Conservation (phyloP, 2,113 vertebrate genomes). For the Cacatua alba region DNA sequence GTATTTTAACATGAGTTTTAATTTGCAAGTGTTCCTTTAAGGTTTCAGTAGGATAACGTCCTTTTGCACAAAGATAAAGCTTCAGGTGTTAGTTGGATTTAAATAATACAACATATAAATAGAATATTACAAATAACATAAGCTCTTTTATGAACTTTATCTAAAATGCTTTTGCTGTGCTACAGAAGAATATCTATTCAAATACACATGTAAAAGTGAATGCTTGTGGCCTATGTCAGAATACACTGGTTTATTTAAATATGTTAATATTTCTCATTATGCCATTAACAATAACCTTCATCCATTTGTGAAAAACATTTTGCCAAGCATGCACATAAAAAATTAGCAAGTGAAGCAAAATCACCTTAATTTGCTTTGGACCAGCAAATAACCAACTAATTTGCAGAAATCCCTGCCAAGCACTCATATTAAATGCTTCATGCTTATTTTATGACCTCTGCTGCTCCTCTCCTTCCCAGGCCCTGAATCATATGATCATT, state of each 20-base stretch:
- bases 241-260: conserved; percentile 83
- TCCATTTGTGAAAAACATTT: conserved; percentile 92
- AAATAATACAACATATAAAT: not conserved
- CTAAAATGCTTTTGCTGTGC: conserved; percentile 27
- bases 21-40: not conserved
- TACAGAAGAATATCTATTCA: conserved; percentile 34
- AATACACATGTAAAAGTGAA: conserved; percentile 46
- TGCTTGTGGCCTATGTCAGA: conserved; percentile 72
- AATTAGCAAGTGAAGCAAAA: conserved; percentile 98
- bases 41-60: not conserved
- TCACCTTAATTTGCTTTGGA: conserved; percentile 96
- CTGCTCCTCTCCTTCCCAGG: conserved; percentile 87
- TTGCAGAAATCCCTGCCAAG: conserved; percentile 91
- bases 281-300: conserved; percentile 86
- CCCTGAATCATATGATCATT: conserved; percentile 98
- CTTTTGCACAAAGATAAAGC: not conserved
- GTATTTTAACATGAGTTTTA: not conserved
- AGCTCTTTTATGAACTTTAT: conserved; percentile 20
- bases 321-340: conserved; percentile 94
- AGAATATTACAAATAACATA: conserved; percentile 5
- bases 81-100: not conserved
- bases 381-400: conserved; percentile 92
- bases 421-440: conserved; percentile 93
- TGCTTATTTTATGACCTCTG: conserved; percentile 97
- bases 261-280: conserved; percentile 93